Evolutionary conservation across 1,140 invertebrate genomes (phyloP).

Genomic region (Onthophagus taurus): DNA sequence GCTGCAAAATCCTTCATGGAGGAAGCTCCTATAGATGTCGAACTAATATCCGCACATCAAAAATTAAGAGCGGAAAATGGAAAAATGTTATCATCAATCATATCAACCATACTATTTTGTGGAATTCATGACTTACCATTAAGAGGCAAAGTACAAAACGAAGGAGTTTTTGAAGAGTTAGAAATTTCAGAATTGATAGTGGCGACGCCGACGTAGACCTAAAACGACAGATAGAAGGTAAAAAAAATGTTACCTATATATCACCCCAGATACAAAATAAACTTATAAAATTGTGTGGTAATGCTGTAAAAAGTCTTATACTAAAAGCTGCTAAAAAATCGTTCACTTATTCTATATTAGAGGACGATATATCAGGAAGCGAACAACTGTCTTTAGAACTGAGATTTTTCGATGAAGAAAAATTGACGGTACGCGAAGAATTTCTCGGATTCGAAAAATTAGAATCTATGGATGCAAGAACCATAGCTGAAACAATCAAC

Average conservation of each 20-base stretch:
- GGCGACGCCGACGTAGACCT: background rate
- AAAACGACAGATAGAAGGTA: background rate
- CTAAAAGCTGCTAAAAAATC: conserved; percentile 15
- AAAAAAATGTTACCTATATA: conserved; percentile 2
- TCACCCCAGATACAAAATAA: conserved; percentile 15
- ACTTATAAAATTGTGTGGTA: conserved; percentile 13
- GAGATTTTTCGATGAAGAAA: conserved; percentile 20
- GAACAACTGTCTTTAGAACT: conserved; percentile 31
- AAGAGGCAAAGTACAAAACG: conserved; percentile 3
- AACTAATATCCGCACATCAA: background rate
- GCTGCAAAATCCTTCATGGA: background rate
- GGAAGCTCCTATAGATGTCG: background rate
- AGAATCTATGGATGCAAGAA: conserved; percentile 13
- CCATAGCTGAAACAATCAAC: conserved; percentile 20
- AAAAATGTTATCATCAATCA: background rate
- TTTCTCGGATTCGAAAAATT: conserved; percentile 28
- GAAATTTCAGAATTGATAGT: conserved; percentile 1
- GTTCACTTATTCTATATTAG: conserved; percentile 20
- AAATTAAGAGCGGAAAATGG: conserved; percentile 1
- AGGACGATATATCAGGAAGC: conserved; percentile 29
- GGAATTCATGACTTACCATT: conserved; percentile 5
- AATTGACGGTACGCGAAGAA: conserved; percentile 24
- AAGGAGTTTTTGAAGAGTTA: conserved; percentile 6
- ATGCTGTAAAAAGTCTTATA: conserved; percentile 12
- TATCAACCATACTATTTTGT: conserved; percentile 5